Base-by-base conservation (phyloP, 2,113 vertebrate species). In the Seriola dumerili region DNA sequence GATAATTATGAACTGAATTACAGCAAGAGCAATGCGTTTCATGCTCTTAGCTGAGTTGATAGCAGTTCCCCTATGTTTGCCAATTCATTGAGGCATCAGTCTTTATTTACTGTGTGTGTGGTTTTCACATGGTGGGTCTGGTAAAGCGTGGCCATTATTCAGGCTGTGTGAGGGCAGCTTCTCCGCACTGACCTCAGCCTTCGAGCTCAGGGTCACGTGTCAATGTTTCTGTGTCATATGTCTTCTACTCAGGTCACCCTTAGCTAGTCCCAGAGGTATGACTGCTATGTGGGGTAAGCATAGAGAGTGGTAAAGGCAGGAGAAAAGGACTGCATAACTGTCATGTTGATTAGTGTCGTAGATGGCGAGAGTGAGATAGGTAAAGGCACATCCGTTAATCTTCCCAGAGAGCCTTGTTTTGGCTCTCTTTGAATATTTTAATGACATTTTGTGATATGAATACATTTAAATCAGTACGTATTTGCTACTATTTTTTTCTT, bases 191-290 rank as follows among this genome's bases (percentile, higher is more conserved):
- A 90, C 80, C 75, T 76, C 80, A 70, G 65, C 81, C 85, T 38
- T 42, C 55, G 55, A 81, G 71, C 58, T 73, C 48, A 65, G 85
- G 83, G 85, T 93, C 84, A 44, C 71, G 85, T 78, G 87, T 82
- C 81, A 87, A 81, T 78, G 80, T 87, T 76, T 77, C 61, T 19
- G 83, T 89, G 85, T 91, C 87, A 75, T 83, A 84, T 88, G 90
- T 91, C 88, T 85, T 81, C 42, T 81, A 78, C 74, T 84, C 70
- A 14, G 90, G 84, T 93, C 90, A 82, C 64, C 66, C 71, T 76
- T 78, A 83, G 83, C 83, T 80, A 82, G 65, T 85, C 86, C 86
- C 78, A 86, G 65, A 86, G 88, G 82, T 70, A 88, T 74, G 83
- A 55, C 59, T 78, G 75, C 70, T 85, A 88, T 87, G 86, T 82